phyloP scores from a whole-genome alignment of 2,888 invertebrate species.

The Entomobrya proxima region DNA sequence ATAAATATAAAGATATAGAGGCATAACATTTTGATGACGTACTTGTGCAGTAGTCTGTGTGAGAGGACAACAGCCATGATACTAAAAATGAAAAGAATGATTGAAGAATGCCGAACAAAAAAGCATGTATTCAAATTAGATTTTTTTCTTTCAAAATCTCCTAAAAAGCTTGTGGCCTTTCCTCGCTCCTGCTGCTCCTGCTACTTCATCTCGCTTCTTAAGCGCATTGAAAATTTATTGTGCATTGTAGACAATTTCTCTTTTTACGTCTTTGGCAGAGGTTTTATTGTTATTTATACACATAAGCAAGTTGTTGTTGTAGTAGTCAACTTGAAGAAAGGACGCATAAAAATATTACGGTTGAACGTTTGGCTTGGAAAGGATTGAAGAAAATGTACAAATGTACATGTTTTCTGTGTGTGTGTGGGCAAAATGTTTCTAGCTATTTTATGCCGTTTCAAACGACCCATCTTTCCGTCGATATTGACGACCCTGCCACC shows the following conservation, averaged over 20 bases:
- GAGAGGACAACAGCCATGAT: background rate
- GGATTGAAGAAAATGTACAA: too few species aligned
- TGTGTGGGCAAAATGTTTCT: constrained; percentile 12
- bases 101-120: constrained; percentile 44
- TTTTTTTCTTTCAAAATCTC: background rate
- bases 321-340: background rate
- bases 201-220: background rate
- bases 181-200: background rate
- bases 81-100: background rate
- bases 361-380: too few species aligned
- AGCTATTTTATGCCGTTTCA: background rate
- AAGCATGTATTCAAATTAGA: constrained; percentile 41
- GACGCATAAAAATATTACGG: background rate
- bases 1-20: too few species aligned
- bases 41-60: background rate
- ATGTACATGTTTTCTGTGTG: background rate
- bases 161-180: background rate
- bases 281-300: constrained; percentile 26
- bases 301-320: background rate
- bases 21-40: too few species aligned
- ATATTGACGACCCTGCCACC: constrained; percentile 38
- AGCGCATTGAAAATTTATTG: constrained; percentile 24
- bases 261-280: constrained; percentile 33
- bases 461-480: constrained; percentile 16
- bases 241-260: constrained; percentile 10